Percentiles rank a stretch among this genome's conserved stretches.
phyloP scores from a whole-genome alignment of 2,797 vertebrate species.

The Danio tinwini region DNA sequence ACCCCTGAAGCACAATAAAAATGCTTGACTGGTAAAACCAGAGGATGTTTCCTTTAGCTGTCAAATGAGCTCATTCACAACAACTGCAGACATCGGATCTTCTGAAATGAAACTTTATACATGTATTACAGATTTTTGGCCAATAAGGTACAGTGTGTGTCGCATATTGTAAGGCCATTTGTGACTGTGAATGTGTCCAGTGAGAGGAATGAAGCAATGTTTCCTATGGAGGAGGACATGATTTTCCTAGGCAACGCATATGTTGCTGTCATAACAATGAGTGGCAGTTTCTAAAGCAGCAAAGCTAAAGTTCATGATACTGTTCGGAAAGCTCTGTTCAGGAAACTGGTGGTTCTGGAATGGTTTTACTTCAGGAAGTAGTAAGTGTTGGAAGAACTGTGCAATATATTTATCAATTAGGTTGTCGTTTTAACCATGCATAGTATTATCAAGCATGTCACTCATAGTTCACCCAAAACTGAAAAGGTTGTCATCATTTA shows the following conservation, averaged over 20 bases:
- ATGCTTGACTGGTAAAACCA: constrained; percentile 59
- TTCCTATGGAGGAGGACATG: constrained; percentile 65
- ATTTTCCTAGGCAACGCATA: constrained; percentile 70
- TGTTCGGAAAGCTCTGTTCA: neutral
- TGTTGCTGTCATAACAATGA: constrained; percentile 68
- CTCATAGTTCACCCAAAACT: too few species aligned
- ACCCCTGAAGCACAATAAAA: constrained; percentile 58
- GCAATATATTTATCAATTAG: too few species aligned
- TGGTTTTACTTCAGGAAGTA: neutral
- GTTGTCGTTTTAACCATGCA: too few species aligned
- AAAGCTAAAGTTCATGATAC: constrained; percentile 47
- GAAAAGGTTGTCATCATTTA: too few species aligned
- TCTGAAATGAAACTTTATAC: neutral
- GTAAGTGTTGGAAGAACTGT: neutral
- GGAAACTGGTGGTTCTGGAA: neutral
- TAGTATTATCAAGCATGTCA: neutral
- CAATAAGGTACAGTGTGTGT: neutral
- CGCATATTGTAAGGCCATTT: constrained; percentile 31
- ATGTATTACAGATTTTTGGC: neutral
- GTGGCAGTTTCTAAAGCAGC: constrained; percentile 53
- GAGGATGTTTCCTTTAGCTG: constrained; percentile 33
- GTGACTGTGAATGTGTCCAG: constrained; percentile 34
- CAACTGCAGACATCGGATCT: neutral
- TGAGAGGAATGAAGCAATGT: constrained; percentile 56
- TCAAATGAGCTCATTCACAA: constrained; percentile 17